Percentiles rank a stretch among this genome's conserved stretches.
These are phyloP conservation scores for Pampusana beccarii DNA, from an alignment of 2,113 vertebrate species.

Conservation along the genomic window DNA sequence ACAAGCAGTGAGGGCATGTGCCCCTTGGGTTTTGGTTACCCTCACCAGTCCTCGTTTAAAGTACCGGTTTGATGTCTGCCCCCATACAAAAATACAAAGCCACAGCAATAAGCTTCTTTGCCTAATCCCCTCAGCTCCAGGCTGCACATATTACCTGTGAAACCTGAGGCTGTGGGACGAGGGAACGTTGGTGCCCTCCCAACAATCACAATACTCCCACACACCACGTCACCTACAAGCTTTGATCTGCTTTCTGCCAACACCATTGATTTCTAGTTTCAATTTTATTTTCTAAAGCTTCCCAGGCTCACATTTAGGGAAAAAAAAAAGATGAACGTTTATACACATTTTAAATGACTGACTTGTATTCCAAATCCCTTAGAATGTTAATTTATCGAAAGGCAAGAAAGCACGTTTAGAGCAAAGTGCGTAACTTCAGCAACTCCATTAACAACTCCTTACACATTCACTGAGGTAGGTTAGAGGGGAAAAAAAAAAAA, in stretches of 20 bases:
- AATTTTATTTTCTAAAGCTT: not conserved
- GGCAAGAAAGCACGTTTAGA: not conserved
- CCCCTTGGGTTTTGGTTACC: not conserved
- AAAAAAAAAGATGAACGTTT: not conserved
- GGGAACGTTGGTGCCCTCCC: not conserved
- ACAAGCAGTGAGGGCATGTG: not conserved
- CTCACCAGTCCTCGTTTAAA: not conserved
- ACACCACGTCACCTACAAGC: not conserved
- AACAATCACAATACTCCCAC: not conserved
- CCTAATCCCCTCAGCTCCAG: not conserved
- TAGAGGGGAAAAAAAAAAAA: not conserved
- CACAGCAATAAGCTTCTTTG: not conserved
- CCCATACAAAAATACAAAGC: rapidly evolving
- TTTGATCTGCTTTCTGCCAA: not conserved
- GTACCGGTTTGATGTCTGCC: not conserved
- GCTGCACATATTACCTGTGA: not conserved
- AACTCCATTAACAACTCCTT: not conserved
- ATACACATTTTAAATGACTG: not conserved
- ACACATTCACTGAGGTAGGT: not conserved
- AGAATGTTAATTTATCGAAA: not conserved
- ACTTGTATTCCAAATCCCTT: not conserved
- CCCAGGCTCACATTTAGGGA: not conserved
- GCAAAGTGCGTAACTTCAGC: not conserved
- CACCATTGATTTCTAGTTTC: not conserved
- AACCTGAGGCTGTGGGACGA: not conserved